Evolutionary conservation across 1,140 invertebrate genomes (phyloP), one percentile per base, ranked within the genome.

Genomic region (Campoletis sonorensis): DNA sequence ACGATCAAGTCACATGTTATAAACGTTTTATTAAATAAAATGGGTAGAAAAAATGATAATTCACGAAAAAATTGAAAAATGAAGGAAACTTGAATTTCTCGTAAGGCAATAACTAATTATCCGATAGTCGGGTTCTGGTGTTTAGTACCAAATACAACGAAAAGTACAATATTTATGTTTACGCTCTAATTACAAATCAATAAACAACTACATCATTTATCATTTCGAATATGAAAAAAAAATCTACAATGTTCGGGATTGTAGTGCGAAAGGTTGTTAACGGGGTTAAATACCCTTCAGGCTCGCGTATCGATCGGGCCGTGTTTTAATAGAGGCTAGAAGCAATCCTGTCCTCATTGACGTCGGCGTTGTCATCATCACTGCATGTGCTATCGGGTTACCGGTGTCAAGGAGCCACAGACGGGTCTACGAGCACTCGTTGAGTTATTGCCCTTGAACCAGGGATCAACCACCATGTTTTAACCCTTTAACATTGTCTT

Each of bases 371-470:
- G 68, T 71, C 68, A 33, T 71, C 67, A 30, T 27, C 67, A 30
- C 10, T 27, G 27, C 30, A 23, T 16, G 72, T 27, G 71, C 84
- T 86, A 87, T 87, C 87, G 82, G 81, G 83, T 88, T 88, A 84
- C 86, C 79, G 37, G 51, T 54, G 64, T 68, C 82, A 78, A 78
- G 83, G 81, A 33, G 30, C 13, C 30, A 21, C 64, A 58, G n/a
- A 58, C 68, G 82, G 78, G 30, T 58, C 73, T 64, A 73, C 80
- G 85, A 81, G 85, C 86, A 87, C 86, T 83, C 87, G 86, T 87
- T 84, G 84, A 87, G 86, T 84, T 79, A 40, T 71, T 81, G 82
- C 83, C 71, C 87, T 88, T 80, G 81, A 86, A 87, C 81, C 86
- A 84, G 81, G 54, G 1, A 58, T 58, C 18, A 58, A 58, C 54